These are phyloP conservation scores for Paradisaea rubra DNA, from an alignment of 2,113 vertebrate species.

Conservation along the genomic window DNA sequence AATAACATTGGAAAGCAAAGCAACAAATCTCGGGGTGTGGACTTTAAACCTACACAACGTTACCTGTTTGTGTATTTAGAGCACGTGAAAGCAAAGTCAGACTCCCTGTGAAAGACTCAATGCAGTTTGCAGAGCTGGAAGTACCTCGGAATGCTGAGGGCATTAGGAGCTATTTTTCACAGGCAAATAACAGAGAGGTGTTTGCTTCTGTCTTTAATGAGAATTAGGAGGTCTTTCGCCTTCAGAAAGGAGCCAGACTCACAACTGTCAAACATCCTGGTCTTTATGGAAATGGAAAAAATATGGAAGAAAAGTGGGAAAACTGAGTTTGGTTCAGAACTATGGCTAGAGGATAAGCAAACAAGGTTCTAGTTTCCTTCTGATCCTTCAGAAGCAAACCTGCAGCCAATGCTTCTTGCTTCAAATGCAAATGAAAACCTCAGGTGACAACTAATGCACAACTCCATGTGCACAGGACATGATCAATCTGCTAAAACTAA, in stretches of 20 bases:
- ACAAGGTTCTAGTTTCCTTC: neutral
- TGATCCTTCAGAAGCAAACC: neutral
- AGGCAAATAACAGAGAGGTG: neutral
- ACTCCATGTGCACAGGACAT: neutral
- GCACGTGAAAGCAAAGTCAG: fast-evolving
- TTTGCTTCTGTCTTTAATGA: fast-evolving
- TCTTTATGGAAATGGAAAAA: neutral
- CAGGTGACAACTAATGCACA: neutral
- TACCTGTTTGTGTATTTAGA: neutral
- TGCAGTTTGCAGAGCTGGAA: neutral
- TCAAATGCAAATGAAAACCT: neutral
- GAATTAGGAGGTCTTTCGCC: neutral
- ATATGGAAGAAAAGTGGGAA: neutral
- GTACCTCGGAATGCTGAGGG: too few relatives aligned
- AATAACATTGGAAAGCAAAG: conserved; percentile 56
- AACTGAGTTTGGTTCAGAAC: neutral
- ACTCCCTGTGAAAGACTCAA: neutral
- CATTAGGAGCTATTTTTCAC: neutral
- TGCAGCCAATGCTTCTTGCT: neutral
- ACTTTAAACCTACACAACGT: neutral
- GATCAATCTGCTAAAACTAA: neutral
- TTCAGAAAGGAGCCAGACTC: neutral
- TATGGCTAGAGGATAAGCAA: neutral
- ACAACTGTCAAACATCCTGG: neutral
- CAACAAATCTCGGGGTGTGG: neutral